phyloP scores from a whole-genome alignment of 2,888 invertebrate species.

The Willowsia nigromaculata region DNA sequence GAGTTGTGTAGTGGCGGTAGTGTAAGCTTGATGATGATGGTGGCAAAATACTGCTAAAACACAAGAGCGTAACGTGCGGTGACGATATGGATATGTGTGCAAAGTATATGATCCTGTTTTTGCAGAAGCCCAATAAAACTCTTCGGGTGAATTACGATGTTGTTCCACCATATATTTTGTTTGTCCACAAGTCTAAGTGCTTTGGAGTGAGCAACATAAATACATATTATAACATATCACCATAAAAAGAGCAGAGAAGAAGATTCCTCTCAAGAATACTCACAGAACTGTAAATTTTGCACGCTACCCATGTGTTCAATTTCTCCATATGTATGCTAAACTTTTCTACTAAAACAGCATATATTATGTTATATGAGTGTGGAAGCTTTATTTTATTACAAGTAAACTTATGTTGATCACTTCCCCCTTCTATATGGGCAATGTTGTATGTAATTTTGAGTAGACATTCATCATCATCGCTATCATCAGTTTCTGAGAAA shows the following conservation, averaged over 20 bases:
- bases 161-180: slow-evolving; percentile 64
- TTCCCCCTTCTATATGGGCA: neutral
- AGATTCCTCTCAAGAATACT: neutral
- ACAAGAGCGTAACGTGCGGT: neutral
- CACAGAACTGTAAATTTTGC: slow-evolving; percentile 54
- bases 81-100: neutral
- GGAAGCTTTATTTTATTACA: neutral
- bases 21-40: slow-evolving; percentile 9
- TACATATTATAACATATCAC: neutral
- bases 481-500: neutral
- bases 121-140: slow-evolving; percentile 62
- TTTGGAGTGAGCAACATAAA: slow-evolving; percentile 63
- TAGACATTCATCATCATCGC: neutral
- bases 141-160: slow-evolving; percentile 66
- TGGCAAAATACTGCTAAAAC: neutral
- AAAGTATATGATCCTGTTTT: neutral
- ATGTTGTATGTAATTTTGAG: neutral
- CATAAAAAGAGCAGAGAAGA: neutral
- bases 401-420: neutral
- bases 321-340: slow-evolving; percentile 22
- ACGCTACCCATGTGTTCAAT: slow-evolving; percentile 40
- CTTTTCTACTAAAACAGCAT: slow-evolving; percentile 24
- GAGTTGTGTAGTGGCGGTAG: neutral
- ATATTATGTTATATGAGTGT: neutral
- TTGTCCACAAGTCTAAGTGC: slow-evolving; percentile 66